These are phyloP conservation scores for Saccopteryx leptura DNA, from an alignment of 2,113 vertebrate genomes.

Conservation along the genomic window DNA sequence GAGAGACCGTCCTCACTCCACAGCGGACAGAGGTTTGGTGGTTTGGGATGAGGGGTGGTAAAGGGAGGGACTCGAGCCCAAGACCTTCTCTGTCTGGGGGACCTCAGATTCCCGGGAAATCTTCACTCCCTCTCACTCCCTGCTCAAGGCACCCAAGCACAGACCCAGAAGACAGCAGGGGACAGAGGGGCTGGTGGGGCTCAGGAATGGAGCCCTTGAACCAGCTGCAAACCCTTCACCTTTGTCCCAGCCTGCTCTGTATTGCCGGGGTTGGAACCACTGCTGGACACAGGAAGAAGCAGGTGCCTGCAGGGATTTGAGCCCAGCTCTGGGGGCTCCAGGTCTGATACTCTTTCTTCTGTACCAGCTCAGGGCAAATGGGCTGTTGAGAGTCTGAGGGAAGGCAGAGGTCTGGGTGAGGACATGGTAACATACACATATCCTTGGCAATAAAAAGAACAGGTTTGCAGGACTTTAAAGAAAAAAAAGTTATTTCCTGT, in stretches of 20 bases:
- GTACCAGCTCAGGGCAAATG: too few relatives aligned
- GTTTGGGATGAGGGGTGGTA: neutral
- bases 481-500: neutral
- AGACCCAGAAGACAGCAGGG: neutral
- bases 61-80: neutral
- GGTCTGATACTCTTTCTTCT: too few relatives aligned
- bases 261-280: neutral
- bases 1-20: neutral
- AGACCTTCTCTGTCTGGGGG: neutral
- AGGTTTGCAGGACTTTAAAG: neutral
- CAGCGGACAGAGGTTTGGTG: neutral
- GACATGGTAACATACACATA: too few relatives aligned
- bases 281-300: too few relatives aligned
- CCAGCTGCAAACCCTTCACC: too few relatives aligned
- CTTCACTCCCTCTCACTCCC: neutral
- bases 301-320: too few relatives aligned
- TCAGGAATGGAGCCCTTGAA: neutral
- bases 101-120: neutral
- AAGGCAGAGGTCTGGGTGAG: too few relatives aligned
- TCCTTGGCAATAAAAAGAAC: neutral
- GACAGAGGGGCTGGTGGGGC: rapidly evolving
- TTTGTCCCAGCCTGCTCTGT: neutral
- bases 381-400: too few relatives aligned
- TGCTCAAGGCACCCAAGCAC: too few relatives aligned
- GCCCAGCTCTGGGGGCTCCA: too few relatives aligned